Percentiles rank a stretch among this genome's conserved stretches.
Conservation (phyloP, 2,113 vertebrate species). For the Cathartes aura region DNA sequence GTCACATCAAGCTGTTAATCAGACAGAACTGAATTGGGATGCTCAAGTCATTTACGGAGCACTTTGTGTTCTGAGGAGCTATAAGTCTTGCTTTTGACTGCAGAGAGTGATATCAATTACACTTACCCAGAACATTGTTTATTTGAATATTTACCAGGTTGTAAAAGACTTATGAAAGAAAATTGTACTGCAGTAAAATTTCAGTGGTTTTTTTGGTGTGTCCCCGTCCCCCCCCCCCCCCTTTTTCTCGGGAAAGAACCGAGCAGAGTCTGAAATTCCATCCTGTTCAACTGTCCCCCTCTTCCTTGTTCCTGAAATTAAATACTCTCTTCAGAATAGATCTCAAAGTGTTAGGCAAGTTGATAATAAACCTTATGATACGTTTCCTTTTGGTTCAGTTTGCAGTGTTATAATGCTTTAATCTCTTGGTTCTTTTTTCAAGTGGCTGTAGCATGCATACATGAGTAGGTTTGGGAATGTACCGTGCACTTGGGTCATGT, state of each 20-base stretch:
- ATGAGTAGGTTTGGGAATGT: background rate
- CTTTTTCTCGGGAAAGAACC: background rate
- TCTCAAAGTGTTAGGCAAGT: background rate
- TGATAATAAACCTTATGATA: background rate
- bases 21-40: background rate
- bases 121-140: background rate
- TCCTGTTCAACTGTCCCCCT: background rate
- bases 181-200: background rate
- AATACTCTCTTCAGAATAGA: background rate
- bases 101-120: background rate
- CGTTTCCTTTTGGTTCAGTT: background rate
- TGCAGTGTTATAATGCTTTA: background rate
- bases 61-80: background rate
- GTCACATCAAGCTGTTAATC: background rate
- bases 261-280: background rate
- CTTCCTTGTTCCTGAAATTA: background rate
- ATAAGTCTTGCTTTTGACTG: background rate
- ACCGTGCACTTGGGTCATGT: fast-evolving
- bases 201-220: background rate
- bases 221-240: no score
- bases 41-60: background rate
- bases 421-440: background rate
- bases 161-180: background rate
- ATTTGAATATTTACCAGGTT: background rate
- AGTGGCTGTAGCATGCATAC: background rate